Evolutionary conservation across 2,113 vertebrate genomes (phyloP).

Genomic region (Pithys albifrons): DNA sequence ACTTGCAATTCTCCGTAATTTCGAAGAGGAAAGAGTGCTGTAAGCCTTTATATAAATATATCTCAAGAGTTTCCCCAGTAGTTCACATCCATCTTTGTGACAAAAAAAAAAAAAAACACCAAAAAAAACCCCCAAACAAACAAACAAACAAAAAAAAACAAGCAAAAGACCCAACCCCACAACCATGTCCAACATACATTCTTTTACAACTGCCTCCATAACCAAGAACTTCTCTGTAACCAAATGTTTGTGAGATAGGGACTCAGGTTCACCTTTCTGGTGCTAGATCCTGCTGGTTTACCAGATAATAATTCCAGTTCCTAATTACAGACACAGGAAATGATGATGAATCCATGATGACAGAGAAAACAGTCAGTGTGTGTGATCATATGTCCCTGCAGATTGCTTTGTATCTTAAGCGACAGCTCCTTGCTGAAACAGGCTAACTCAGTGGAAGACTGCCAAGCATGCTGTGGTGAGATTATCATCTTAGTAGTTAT

Average conservation of each 20-base stretch:
- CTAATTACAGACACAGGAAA: constrained; percentile 55
- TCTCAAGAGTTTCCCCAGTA: neutral
- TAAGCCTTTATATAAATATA: no score
- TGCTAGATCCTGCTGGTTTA: constrained; percentile 41
- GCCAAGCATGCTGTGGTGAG: constrained; percentile 61
- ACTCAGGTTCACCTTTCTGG: neutral
- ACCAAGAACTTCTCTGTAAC: neutral
- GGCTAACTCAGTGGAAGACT: constrained; percentile 66
- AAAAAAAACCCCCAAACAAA: no score
- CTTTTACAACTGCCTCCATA: neutral
- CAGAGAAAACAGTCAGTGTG: constrained; percentile 65
- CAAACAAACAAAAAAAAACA: neutral
- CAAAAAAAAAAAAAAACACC: neutral
- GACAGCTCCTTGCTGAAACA: constrained; percentile 63
- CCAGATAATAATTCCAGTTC: constrained; percentile 41
- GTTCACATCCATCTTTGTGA: neutral
- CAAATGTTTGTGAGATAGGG: neutral
- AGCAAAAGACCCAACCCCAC: neutral
- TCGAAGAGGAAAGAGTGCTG: neutral
- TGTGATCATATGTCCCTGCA: constrained; percentile 69
- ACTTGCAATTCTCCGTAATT: neutral
- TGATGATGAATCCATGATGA: constrained; percentile 68
- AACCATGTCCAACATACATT: neutral
- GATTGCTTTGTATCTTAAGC: constrained; percentile 69
- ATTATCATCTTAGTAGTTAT: constrained; percentile 68